These are phyloP conservation scores for Oikopleura dioica DNA, from an alignment of 23 tunicate genomes.

Conservation along the genomic window DNA sequence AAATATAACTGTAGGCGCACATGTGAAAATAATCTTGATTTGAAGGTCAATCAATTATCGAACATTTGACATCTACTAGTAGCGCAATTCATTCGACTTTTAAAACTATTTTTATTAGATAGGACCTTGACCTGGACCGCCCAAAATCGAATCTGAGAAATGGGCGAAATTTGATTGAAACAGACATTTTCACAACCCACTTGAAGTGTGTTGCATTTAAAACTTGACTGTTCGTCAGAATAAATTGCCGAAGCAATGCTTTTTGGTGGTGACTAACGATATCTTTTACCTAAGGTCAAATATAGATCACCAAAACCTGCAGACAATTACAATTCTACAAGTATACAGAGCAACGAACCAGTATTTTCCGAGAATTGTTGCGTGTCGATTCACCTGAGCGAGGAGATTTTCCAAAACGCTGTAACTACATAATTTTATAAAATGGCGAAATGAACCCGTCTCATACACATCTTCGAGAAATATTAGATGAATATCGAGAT, in stretches of 20 bases:
- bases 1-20: conserved; percentile 10
- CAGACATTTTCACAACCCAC: conserved; percentile 87
- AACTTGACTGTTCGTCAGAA: conserved; percentile 69
- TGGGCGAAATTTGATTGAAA: conserved; percentile 21
- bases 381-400: conserved; percentile 5
- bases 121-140: too few relatives aligned
- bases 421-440: conserved; percentile 1
- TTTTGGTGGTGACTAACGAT: too few relatives aligned
- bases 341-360: conserved; percentile 6
- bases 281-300: too few relatives aligned
- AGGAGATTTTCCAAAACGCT: neutral
- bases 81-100: too few relatives aligned
- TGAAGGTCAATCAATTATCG: too few relatives aligned
- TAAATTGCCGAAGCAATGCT: conserved; percentile 77
- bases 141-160: conserved; percentile 10
- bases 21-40: neutral
- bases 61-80: too few relatives aligned
- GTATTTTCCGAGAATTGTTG: neutral
- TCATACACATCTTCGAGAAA: too few relatives aligned
- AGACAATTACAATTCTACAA: neutral
- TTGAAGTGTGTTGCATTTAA: conserved; percentile 57
- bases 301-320: neutral
- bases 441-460: too few relatives aligned
- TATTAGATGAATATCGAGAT: too few relatives aligned
- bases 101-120: too few relatives aligned